Base-by-base conservation (phyloP, 2,113 vertebrate species). In the Oxyruncus cristatus region DNA sequence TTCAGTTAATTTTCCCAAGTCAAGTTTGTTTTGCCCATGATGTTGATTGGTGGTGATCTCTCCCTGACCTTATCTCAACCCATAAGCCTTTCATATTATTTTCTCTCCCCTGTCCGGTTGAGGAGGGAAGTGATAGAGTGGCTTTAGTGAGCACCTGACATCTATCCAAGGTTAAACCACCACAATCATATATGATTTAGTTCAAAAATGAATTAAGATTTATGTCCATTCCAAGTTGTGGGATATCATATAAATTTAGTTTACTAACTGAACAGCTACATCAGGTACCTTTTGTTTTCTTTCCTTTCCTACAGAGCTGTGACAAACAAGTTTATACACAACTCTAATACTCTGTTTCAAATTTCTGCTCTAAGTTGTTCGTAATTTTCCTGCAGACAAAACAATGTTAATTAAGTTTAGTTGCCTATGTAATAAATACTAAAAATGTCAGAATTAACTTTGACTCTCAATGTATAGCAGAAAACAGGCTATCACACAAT, bases 361-460 rank as follows among this genome's bases (percentile, higher is more conserved):
- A 89, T 76, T 87, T 84, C 89, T 79, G 70, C 12, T 92, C 76
- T 78, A 61, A 44, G 65, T 85, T 91, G 66, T 68, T 91, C 49
- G 56, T 46, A 87, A 92, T 59, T 72, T 56, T 82, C 28, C 49
- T 87, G 37, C 41, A 85, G 87, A 70, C 91, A 87, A 95, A 95
- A 91, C 86, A 95, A 95, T 24, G 80, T 75, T 94, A 94, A 96
- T 89, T 85, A 81, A 86, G 41, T 95, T 95, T 83, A 68, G 88
- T 56, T 89, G 86, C 80, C 84, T 75, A 56, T 89, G 88, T 92
- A 96, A 90, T 83, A 94, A 93, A 95, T 94, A 91, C 93, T 85
- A 85, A 78, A 95, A 91, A 89, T 73, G 84, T 95, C 95, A 97
- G 62, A 63, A 92, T 89, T 89, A 92, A 95, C 89, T 95, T 87